These are phyloP conservation scores for Xestia xanthographa DNA, from an alignment of 2,888 invertebrate species.

Conservation along the genomic window DNA sequence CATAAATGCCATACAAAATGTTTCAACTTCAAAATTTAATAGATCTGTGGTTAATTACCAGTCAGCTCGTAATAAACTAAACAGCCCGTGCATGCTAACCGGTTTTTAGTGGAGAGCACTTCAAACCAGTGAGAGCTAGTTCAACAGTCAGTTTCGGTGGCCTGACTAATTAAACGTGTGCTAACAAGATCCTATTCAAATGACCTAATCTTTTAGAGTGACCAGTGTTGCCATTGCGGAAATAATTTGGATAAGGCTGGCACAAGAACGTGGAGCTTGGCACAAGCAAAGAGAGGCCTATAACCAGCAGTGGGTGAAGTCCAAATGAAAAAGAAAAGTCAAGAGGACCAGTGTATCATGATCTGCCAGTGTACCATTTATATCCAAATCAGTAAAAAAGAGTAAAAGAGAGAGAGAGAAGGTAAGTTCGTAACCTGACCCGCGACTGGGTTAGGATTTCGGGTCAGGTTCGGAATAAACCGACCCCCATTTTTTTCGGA, in stretches of 20 bases:
- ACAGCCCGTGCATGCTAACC: constrained; percentile 19
- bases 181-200: background rate
- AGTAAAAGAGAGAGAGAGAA: background rate
- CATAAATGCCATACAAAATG: background rate
- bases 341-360: background rate
- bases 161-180: background rate
- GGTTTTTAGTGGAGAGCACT: constrained; percentile 6
- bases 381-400: background rate
- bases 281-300: no score
- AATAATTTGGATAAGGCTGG: no score
- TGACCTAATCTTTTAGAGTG: background rate
- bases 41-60: constrained; percentile 19
- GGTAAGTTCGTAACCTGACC: no score
- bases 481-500: no score
- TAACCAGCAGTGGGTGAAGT: no score
- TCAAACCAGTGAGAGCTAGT: background rate
- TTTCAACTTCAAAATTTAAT: background rate
- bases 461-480: no score
- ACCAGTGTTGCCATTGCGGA: no score
- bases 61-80: background rate
- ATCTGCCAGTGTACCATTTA: background rate
- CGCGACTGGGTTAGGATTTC: no score
- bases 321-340: no score
- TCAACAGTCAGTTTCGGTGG: background rate
- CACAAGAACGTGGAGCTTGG: no score